phyloP scores from a whole-genome alignment of 2,888 invertebrate species.

The Cryptus viduatorius region DNA sequence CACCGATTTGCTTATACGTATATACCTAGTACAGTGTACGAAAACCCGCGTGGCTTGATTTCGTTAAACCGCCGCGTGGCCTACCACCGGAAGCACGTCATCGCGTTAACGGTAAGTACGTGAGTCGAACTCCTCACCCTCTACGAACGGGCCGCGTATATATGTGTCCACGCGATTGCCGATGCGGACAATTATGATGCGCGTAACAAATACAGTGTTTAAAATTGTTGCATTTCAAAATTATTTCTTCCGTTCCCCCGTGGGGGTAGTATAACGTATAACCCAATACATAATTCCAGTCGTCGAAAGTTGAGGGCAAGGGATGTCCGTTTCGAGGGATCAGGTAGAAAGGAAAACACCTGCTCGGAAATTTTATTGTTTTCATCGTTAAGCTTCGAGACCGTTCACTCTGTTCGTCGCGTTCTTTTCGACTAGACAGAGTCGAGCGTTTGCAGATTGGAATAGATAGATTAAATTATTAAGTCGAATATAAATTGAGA shows the following conservation, averaged over 20 bases:
- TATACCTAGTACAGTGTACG: slow-evolving; percentile 18
- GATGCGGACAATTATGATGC: background rate
- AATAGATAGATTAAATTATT: background rate
- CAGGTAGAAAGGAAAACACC: slow-evolving; percentile 41
- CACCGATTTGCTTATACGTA: slow-evolving; percentile 35
- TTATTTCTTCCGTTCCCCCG: too few relatives aligned
- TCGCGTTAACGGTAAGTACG: slow-evolving; percentile 56
- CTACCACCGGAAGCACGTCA: slow-evolving; percentile 57
- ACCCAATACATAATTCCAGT: too few relatives aligned
- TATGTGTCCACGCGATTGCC: background rate
- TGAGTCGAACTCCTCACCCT: slow-evolving; percentile 19
- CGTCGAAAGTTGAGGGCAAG: background rate
- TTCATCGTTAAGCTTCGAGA: slow-evolving; percentile 14
- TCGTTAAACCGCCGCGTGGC: slow-evolving; percentile 53
- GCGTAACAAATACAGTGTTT: background rate
- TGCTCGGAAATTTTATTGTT: slow-evolving; percentile 2
- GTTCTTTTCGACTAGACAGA: background rate
- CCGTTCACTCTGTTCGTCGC: background rate
- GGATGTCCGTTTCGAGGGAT: slow-evolving; percentile 14
- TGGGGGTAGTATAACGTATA: background rate
- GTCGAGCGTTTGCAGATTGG: background rate
- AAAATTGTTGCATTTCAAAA: background rate
- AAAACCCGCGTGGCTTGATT: slow-evolving; percentile 54
- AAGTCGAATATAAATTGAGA: background rate
- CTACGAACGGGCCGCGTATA: background rate